These are phyloP conservation scores for Ophiodon elongatus DNA, from an alignment of 2,113 vertebrate genomes.

Conservation along the genomic window DNA sequence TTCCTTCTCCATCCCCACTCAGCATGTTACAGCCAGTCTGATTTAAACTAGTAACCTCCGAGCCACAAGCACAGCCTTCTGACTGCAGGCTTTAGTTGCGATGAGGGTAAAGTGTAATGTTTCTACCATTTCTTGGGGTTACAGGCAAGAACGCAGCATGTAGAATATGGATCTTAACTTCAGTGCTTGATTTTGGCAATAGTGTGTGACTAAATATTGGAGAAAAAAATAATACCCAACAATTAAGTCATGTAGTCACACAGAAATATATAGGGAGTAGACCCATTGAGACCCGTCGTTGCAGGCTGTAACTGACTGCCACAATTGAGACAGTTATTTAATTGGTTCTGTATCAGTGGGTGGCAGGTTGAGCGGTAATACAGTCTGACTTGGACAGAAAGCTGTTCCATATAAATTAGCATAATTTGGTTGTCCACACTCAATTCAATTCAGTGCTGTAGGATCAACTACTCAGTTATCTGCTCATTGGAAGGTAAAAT, in stretches of 20 bases:
- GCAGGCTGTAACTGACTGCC: neutral
- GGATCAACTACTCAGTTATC: neutral
- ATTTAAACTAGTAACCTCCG: neutral
- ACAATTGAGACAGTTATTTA: neutral
- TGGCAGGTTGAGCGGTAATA: neutral
- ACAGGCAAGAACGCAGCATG: neutral
- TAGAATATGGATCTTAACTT: neutral
- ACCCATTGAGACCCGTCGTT: neutral
- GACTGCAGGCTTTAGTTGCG: neutral
- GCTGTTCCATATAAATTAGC: neutral
- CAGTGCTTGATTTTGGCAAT: neutral
- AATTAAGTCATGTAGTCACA: neutral
- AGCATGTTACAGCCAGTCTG: neutral
- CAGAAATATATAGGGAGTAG: neutral
- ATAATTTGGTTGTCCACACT: neutral
- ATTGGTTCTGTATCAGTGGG: neutral
- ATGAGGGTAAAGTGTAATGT: neutral
- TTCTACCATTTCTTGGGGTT: neutral
- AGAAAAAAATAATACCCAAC: neutral
- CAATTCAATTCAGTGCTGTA: neutral
- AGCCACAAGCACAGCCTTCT: neutral
- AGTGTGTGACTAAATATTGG: neutral
- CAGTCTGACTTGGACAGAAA: neutral
- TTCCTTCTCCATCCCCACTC: neutral
- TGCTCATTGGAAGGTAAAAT: neutral